Evolutionary conservation across 2,888 invertebrate species (phyloP).

Genomic region (Galerucella calmariensis): DNA sequence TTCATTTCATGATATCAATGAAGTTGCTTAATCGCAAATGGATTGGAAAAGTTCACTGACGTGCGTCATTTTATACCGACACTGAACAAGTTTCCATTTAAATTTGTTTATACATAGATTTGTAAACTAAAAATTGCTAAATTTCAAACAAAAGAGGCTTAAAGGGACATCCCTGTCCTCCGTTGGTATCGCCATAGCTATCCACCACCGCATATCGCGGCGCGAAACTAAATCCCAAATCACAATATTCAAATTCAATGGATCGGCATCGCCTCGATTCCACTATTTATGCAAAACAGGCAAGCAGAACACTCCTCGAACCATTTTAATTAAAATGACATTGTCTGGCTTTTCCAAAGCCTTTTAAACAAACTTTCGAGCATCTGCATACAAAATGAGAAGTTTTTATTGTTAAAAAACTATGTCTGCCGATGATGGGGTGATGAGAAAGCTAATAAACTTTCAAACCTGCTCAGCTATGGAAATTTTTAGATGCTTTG

Average conservation of each 20-base stretch:
- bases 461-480: conserved; percentile 27
- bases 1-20: no score
- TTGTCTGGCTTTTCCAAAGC: conserved; percentile 34
- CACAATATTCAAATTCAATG: conserved; percentile 42
- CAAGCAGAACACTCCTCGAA: conserved; percentile 27
- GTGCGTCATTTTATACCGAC: no score
- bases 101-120: background rate
- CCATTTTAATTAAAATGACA: conserved; percentile 42
- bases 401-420: conserved; percentile 36
- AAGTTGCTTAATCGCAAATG: no score
- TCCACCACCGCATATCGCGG: background rate
- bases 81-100: no score
- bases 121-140: background rate
- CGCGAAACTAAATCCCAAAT: conserved; percentile 27
- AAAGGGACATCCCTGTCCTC: background rate
- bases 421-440: conserved; percentile 29
- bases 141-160: background rate
- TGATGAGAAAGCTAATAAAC: conserved; percentile 31
- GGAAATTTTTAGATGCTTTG: conserved; percentile 20
- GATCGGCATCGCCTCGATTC: conserved; percentile 36
- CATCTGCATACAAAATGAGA: conserved; percentile 40
- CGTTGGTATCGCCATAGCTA: background rate
- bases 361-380: conserved; percentile 39
- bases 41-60: no score
- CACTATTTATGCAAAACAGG: conserved; percentile 41